phyloP scores from a whole-genome alignment of 37 sponge, comb jelly and placozoan species.

The Corticium candelabrum region DNA sequence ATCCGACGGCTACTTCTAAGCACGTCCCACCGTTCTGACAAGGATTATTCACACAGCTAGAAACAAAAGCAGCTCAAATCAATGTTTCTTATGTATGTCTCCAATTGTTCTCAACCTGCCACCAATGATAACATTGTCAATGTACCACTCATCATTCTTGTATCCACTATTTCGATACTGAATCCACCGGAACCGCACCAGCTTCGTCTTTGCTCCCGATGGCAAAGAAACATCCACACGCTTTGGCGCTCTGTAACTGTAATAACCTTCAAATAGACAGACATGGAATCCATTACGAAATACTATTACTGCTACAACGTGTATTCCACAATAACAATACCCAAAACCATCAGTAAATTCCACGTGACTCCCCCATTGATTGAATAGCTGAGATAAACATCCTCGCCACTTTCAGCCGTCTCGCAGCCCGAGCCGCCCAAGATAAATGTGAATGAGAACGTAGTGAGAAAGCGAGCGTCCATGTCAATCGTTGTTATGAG shows the following conservation, averaged over 20 bases:
- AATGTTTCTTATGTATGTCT: no score
- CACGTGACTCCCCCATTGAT: constrained; percentile 6
- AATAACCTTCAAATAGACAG: not conserved
- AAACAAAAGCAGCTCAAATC: no score
- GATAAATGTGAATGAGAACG: not conserved
- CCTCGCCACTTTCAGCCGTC: not conserved
- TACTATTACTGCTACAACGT: not conserved
- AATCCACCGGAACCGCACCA: not conserved
- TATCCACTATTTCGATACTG: not conserved
- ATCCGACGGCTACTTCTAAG: not conserved
- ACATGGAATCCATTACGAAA: not conserved
- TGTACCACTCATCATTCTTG: not conserved
- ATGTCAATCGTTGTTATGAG: not conserved
- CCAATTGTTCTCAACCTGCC: no score
- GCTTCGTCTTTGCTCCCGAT: not conserved
- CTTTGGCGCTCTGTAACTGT: not conserved
- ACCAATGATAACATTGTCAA: not conserved
- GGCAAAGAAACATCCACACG: not conserved
- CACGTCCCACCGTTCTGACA: not conserved
- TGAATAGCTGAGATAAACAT: not conserved
- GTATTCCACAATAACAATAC: no score
- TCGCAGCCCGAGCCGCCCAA: not conserved
- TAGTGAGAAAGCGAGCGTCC: not conserved
- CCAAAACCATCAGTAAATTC: not conserved
- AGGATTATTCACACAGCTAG: not conserved